phyloP scores from a whole-genome alignment of 2,113 vertebrate genomes.

The Sakesphorus luctuosus region DNA sequence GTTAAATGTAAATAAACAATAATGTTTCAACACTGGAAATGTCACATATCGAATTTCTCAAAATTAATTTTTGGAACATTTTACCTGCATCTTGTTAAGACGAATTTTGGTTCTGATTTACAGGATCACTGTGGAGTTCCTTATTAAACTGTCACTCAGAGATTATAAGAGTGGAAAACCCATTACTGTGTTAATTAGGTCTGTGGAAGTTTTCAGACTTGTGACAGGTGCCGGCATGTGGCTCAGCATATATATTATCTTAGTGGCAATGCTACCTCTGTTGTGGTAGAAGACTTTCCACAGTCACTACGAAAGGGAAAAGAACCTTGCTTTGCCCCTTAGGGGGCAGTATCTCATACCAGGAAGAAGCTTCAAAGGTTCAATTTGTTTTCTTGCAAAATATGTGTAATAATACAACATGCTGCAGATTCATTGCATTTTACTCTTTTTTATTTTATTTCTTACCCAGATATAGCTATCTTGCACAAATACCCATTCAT shows the following conservation, averaged over 20 bases:
- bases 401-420: not conserved
- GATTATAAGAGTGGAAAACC: slow-evolving; percentile 26
- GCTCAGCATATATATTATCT: not conserved
- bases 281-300: not conserved
- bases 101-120: slow-evolving; percentile 52
- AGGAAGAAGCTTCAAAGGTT: not conserved
- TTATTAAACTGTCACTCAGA: slow-evolving; percentile 67
- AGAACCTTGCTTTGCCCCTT: not conserved
- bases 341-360: not conserved
- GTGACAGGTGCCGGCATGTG: not conserved
- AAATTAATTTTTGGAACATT: slow-evolving; percentile 20
- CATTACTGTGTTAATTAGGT: slow-evolving; percentile 67
- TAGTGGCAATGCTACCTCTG: not conserved
- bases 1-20: not conserved
- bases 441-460: not conserved
- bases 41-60: not conserved
- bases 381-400: not conserved
- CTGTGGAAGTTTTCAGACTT: slow-evolving; percentile 17
- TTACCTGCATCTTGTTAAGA: not conserved
- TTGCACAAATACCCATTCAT: not conserved
- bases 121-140: slow-evolving; percentile 16
- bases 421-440: not conserved
- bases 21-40: not conserved
- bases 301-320: not conserved
- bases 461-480: not conserved